Evolutionary conservation across 2,888 invertebrate genomes (phyloP), one percentile per base, ranked within the genome.

Genomic region (Drosophila bunnanda): DNA sequence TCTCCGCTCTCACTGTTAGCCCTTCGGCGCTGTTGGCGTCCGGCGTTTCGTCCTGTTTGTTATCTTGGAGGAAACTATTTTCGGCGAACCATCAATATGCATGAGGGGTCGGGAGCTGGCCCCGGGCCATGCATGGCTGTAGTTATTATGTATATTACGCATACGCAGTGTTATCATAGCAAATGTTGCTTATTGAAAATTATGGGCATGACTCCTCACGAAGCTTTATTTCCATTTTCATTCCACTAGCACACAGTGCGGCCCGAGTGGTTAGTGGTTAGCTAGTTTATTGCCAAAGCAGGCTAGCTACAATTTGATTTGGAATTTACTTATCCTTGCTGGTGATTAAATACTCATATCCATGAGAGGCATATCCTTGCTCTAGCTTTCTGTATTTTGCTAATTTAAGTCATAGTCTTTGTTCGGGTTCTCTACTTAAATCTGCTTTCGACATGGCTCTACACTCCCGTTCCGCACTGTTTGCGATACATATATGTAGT

Each of bases 111-210:
- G 20, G 48, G 64, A 66, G 82, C 71, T 12, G 57, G 53, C 34
- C 68, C 28, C 43, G 53, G 61, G 56, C 70, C 66, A 62, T 75
- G 80, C 78, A 72, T 65, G 67, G 28, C 46, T 67, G 68, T 52
- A 73, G 69, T 69, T 76, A 88, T 86, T 75, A 78, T 75, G 70
- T 50, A 78, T 72, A 88, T 81, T 74, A 74, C 77, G 73, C 41
- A 87, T 82, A 79, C 87, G 87, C 73, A 72, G 52, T 73, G 79
- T 75, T 81, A 87, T 88, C 82, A 74, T 57, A n/a, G 41, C 54
- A 72, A 61, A 58, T 50, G 61, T 57, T 75, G 77, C 75, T 81
- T 74, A 87, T 83, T 83, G 87, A 87, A 88, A 81, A 69, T 84
- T 64, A 86, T 78, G 83, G 68, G 71, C 74, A 36, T 75, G 76